Percentiles rank a stretch among this genome's conserved stretches.
Conservation (phyloP, 2,113 vertebrate genomes). For the Falcunculus frontatus region DNA sequence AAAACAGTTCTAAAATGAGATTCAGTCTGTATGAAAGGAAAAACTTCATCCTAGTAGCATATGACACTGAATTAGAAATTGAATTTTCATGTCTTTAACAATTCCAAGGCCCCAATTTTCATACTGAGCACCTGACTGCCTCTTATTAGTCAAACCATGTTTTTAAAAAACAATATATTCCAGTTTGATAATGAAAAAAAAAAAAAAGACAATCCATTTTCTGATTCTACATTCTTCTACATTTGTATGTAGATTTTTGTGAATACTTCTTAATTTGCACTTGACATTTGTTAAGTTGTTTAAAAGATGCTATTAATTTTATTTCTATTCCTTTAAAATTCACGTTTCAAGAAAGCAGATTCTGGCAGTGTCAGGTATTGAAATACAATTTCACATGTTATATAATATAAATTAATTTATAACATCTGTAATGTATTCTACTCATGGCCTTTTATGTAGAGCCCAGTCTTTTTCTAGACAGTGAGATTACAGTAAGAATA, state of each 20-base stretch:
- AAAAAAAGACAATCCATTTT: not conserved
- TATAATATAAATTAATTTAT: not conserved
- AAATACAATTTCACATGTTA: not conserved
- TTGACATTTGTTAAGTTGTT: not conserved
- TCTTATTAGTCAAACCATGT: not conserved
- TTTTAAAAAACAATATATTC: conserved; percentile 54
- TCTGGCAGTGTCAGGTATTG: not conserved
- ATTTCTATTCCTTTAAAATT: not conserved
- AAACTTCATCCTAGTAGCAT: not conserved
- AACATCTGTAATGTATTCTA: not conserved
- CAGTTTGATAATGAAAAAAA: conserved; percentile 25
- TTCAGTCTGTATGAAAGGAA: not conserved
- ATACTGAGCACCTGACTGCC: conserved; percentile 9
- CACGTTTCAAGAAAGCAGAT: not conserved
- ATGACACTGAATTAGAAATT: not conserved
- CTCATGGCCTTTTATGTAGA: not conserved
- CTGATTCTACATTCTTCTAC: not conserved
- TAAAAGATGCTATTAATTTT: not conserved
- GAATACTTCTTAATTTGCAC: not conserved
- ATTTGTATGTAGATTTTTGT: not conserved
- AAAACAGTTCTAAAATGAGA: not conserved
- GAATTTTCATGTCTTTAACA: not conserved
- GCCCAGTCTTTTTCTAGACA: not conserved
- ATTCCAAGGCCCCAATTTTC: conserved; percentile 1
- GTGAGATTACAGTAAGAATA: not conserved